Evolutionary conservation across 2,888 invertebrate species (phyloP).

Genomic region (Lithophane leautieri): DNA sequence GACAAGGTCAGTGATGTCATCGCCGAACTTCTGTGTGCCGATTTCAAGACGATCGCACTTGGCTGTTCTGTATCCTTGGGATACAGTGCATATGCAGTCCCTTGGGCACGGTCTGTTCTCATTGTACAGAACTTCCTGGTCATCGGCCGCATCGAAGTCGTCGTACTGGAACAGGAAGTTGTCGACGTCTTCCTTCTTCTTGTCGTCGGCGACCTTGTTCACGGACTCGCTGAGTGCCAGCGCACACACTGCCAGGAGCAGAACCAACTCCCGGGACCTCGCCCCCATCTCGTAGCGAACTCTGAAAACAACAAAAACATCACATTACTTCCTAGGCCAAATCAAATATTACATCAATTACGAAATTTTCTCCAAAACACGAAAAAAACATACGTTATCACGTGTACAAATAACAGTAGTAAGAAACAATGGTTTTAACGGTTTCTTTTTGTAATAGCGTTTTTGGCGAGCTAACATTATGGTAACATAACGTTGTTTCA

Average conservation of each 20-base stretch:
- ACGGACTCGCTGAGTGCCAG: constrained; percentile 82
- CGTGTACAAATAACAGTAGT: constrained; percentile 77
- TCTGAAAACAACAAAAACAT: constrained; percentile 81
- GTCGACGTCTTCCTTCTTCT: constrained; percentile 80
- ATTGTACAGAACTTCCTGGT: constrained; percentile 87
- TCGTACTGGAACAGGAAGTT: constrained; percentile 84
- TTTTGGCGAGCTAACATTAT: constrained; percentile 72
- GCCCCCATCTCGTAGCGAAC: constrained; percentile 88
- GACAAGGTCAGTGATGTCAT: constrained; percentile 92
- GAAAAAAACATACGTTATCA: constrained; percentile 62
- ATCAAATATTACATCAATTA: constrained; percentile 73
- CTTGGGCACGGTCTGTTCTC: constrained; percentile 91
- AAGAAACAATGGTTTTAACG: constrained; percentile 74
- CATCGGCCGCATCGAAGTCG: constrained; percentile 85
- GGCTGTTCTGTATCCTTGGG: constrained; percentile 91
- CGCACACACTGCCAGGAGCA: constrained; percentile 88
- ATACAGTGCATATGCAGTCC: constrained; percentile 91
- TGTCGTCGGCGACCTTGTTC: constrained; percentile 81
- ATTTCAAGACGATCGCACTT: constrained; percentile 93
- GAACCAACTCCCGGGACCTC: constrained; percentile 87
- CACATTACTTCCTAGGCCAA: constrained; percentile 52
- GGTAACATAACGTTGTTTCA: constrained; percentile 70
- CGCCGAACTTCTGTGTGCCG: constrained; percentile 92
- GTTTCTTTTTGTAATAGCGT: constrained; percentile 71
- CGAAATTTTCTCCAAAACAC: constrained; percentile 73